Conservation (phyloP, 2,797 vertebrate species). For the Peromyscus eremicus region DNA sequence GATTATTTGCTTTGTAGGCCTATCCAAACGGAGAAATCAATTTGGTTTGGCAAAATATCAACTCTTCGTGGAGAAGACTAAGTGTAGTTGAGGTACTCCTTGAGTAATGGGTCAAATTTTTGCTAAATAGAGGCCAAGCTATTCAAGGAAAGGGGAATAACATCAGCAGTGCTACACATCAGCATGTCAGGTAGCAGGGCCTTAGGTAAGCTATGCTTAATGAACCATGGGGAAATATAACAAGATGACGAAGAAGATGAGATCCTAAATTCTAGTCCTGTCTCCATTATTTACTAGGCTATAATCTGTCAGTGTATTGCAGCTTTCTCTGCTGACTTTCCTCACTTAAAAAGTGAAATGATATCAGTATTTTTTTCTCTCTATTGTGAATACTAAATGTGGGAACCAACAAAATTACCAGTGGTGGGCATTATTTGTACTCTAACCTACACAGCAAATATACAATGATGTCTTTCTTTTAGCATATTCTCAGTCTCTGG, state of each 20-base stretch:
- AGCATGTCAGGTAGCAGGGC: neutral
- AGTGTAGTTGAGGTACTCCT: neutral
- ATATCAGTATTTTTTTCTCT: neutral
- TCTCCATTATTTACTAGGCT: neutral
- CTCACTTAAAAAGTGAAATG: neutral
- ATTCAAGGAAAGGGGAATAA: neutral
- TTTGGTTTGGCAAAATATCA: slow-evolving; percentile 50
- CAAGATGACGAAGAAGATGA: neutral
- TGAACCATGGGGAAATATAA: neutral
- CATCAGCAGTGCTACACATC: neutral
- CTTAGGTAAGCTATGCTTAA: neutral
- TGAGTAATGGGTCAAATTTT: slow-evolving; percentile 32
- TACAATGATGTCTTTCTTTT: neutral
- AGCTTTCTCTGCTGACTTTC: slow-evolving; percentile 28
- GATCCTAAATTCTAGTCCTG: neutral
- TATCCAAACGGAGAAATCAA: slow-evolving; percentile 4
- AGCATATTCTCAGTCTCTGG: neutral
- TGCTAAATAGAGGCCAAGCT: neutral
- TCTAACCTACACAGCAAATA: neutral
- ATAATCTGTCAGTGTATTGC: neutral
- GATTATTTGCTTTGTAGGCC: slow-evolving; percentile 52
- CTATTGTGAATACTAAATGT: neutral
- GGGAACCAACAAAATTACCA: neutral
- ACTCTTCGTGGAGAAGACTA: slow-evolving; percentile 4
- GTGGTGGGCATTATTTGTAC: neutral